Conservation (phyloP, 2,113 vertebrate species). For the Anoplopoma fimbria region DNA sequence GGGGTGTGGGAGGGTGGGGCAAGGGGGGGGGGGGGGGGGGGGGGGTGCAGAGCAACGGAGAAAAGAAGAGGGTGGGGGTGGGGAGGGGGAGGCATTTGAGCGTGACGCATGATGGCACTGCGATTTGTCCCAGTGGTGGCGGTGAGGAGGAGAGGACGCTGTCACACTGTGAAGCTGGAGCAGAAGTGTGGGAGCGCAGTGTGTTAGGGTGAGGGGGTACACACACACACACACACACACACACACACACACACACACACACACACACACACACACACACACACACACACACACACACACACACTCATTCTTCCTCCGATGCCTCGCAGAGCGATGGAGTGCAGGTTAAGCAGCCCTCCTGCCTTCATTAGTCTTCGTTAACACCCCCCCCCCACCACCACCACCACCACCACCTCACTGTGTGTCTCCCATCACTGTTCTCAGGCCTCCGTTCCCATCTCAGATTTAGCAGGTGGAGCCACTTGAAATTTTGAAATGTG, state of each 20-base stretch:
- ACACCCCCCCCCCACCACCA: background rate
- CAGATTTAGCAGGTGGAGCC: background rate
- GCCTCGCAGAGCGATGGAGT: constrained; percentile 57
- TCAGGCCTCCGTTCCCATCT: constrained; percentile 14
- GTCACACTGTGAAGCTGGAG: constrained; percentile 63
- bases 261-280: constrained; percentile 6
- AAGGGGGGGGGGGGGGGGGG: constrained; percentile 21
- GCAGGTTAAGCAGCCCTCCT: constrained; percentile 65
- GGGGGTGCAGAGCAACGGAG: constrained; percentile 40
- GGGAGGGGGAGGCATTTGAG: constrained; percentile 59
- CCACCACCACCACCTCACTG: background rate
- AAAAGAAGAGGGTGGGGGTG: constrained; percentile 54
- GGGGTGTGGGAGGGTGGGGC: constrained; percentile 34
- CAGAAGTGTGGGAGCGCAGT: constrained; percentile 57
- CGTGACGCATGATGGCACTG: constrained; percentile 67
- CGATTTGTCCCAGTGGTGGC: constrained; percentile 72
- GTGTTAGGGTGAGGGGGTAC: constrained; percentile 6
- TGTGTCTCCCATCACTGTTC: constrained; percentile 36
- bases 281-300: constrained; percentile 14
- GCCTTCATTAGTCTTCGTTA: constrained; percentile 65
- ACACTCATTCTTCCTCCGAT: constrained; percentile 26
- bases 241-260: background rate
- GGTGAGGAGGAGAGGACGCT: constrained; percentile 41
- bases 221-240: background rate
- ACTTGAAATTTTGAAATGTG: background rate